phyloP scores from a whole-genome alignment of 2,888 invertebrate genomes.

The Sinodicranocentrus sp. region DNA sequence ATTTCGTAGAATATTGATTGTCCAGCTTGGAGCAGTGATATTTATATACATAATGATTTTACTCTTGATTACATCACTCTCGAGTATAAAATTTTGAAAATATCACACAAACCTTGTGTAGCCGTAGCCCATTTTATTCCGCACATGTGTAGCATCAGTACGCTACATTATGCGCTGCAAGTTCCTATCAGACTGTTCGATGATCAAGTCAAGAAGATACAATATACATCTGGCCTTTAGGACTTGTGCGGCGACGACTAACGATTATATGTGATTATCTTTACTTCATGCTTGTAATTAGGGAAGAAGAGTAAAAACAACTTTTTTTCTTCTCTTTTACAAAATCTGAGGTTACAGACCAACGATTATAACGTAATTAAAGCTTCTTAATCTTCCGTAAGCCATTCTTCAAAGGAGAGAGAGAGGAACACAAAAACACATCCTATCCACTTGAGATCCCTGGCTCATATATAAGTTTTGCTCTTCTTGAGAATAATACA shows the following conservation, averaged over 20 bases:
- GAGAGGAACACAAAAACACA: not conserved
- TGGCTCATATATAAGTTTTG: not conserved
- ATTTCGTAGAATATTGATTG: too few relatives aligned
- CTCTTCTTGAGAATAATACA: slow-evolving; percentile 29
- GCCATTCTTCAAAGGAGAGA: slow-evolving; percentile 61
- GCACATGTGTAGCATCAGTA: too few relatives aligned
- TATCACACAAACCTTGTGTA: too few relatives aligned
- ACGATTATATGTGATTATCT: slow-evolving; percentile 77
- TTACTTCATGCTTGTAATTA: slow-evolving; percentile 77
- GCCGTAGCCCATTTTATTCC: too few relatives aligned
- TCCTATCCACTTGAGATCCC: slow-evolving; percentile 16
- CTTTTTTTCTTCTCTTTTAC: slow-evolving; percentile 61
- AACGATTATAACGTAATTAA: slow-evolving; percentile 77
- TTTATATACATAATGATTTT: too few relatives aligned
- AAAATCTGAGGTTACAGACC: slow-evolving; percentile 76
- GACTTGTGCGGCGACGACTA: slow-evolving; percentile 76
- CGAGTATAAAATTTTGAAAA: too few relatives aligned
- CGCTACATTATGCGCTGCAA: too few relatives aligned
- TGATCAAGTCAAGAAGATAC: not conserved
- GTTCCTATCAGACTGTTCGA: too few relatives aligned
- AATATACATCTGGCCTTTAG: slow-evolving; percentile 75
- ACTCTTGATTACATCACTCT: too few relatives aligned
- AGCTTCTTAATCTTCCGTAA: slow-evolving; percentile 76
- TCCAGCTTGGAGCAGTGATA: too few relatives aligned
- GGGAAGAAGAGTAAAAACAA: slow-evolving; percentile 68